These are phyloP conservation scores for Andrena hattorfiana DNA, from an alignment of 2,888 invertebrate species.

Conservation along the genomic window DNA sequence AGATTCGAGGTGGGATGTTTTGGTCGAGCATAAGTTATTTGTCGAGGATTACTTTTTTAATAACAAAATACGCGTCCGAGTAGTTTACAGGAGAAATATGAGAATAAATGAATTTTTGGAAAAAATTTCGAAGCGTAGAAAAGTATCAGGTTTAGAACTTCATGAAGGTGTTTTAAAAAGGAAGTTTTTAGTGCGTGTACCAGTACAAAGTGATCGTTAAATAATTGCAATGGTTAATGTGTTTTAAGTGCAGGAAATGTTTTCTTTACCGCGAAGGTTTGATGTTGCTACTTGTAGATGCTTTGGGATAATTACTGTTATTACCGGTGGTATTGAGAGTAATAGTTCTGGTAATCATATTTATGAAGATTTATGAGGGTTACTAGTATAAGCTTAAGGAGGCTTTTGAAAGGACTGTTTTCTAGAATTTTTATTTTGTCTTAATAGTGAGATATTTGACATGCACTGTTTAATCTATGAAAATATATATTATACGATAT, in stretches of 20 bases:
- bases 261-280: neutral
- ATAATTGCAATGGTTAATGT: neutral
- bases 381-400: neutral
- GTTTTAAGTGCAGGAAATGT: neutral
- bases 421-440: no score
- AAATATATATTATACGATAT: no score
- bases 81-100: no score
- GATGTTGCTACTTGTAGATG: neutral
- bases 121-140: no score
- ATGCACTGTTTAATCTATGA: neutral
- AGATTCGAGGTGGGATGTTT: neutral
- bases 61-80: no score
- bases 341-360: slow-evolving; percentile 14
- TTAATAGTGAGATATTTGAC: no score
- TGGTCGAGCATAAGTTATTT: neutral
- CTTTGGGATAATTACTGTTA: neutral
- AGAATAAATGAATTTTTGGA: no score
- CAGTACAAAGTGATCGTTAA: neutral
- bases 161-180: neutral
- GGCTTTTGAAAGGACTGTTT: no score
- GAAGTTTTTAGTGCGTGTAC: neutral
- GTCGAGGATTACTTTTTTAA: neutral
- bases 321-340: neutral
- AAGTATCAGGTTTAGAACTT: neutral
- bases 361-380: neutral